These are phyloP conservation scores for Athrips mouffetella DNA, from an alignment of 2,888 invertebrate genomes.

Conservation along the genomic window DNA sequence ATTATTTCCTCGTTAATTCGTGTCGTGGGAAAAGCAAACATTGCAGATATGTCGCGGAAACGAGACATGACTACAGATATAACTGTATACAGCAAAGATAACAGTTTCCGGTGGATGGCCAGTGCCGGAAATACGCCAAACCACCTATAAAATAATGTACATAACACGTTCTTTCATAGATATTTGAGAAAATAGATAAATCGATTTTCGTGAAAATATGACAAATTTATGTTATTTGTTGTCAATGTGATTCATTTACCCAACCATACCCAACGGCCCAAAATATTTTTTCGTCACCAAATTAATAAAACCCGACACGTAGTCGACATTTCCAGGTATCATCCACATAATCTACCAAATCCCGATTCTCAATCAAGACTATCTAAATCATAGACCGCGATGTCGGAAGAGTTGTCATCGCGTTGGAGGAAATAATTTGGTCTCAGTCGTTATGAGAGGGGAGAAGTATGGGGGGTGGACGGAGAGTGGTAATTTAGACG, in stretches of 20 bases:
- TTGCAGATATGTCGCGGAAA: conserved; percentile 52
- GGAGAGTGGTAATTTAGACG: conserved; percentile 56
- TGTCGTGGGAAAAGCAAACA: conserved; percentile 70
- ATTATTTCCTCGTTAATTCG: conserved; percentile 26
- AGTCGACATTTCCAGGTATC: conserved; percentile 2
- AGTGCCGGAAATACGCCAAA: conserved; percentile 43
- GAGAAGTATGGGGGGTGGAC: conserved; percentile 28
- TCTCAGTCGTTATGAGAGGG: conserved; percentile 48
- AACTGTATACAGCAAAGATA: conserved; percentile 28
- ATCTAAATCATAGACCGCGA: conserved; percentile 51
- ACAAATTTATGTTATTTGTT: too few species aligned
- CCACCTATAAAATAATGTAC: conserved; percentile 5
- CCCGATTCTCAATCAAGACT: conserved; percentile 45
- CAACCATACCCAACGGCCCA: too few species aligned
- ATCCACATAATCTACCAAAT: conserved; percentile 10
- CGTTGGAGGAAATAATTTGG: conserved; percentile 54
- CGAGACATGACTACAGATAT: conserved; percentile 45
- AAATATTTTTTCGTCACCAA: too few species aligned
- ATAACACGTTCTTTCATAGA: neutral
- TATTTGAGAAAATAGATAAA: neutral
- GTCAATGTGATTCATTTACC: too few species aligned
- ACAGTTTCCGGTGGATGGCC: conserved; percentile 56
- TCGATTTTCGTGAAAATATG: neutral
- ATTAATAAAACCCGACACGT: neutral
- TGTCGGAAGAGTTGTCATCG: conserved; percentile 71